These are phyloP conservation scores for Apodemia mormo DNA, from an alignment of 2,888 invertebrate species.

Conservation along the genomic window DNA sequence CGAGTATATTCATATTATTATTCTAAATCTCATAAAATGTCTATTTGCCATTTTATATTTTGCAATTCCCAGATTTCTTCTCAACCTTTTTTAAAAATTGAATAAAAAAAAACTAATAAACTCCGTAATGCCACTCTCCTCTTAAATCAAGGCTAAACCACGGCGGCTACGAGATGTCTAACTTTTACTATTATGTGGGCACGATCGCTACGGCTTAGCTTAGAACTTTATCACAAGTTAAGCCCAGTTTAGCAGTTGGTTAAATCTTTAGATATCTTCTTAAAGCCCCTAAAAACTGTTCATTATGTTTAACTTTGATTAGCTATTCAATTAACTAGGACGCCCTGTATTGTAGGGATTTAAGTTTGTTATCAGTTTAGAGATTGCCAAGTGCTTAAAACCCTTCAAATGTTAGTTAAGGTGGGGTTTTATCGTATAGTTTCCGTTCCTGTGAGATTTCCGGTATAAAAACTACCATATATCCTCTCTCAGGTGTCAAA, in stretches of 20 bases:
- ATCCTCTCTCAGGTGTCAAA: no score
- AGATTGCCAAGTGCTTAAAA: not conserved
- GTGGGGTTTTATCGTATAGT: no score
- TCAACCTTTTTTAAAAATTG: no score
- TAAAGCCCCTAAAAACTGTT: constrained; percentile 32
- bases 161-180: constrained; percentile 34
- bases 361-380: not conserved
- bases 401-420: not conserved
- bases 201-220: constrained; percentile 35
- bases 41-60: no score
- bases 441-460: no score
- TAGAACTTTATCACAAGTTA: constrained; percentile 36
- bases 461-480: no score
- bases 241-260: constrained; percentile 35
- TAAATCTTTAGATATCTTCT: constrained; percentile 32
- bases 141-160: constrained; percentile 35
- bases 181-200: constrained; percentile 38
- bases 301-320: constrained; percentile 24
- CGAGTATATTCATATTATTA: no score
- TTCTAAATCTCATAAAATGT: no score
- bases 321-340: constrained; percentile 20
- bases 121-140: constrained; percentile 16
- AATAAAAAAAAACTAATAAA: constrained; percentile 13
- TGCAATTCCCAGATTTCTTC: no score
- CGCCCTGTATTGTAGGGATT: not conserved